A percentile compares a stretch with the other conserved stretches of the same genome.
Conservation (phyloP, 2,797 vertebrate species). For the Sternarchorhynchus goeldii region DNA sequence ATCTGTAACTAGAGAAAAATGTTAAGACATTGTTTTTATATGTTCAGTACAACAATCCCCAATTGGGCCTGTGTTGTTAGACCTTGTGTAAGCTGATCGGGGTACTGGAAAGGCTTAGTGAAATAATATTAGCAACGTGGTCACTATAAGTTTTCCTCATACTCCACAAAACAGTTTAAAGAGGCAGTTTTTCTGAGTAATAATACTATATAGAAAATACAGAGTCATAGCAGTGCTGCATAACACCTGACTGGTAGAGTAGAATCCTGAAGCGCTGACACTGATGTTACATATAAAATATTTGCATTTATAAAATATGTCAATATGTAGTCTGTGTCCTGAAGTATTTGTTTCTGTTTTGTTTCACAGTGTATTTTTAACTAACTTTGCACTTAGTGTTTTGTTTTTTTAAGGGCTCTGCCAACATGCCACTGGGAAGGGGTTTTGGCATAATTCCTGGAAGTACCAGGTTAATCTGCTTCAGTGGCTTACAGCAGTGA, state of each 20-base stretch:
- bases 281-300: constrained; percentile 21
- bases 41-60: constrained; percentile 28
- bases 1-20: neutral
- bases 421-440: constrained; percentile 29
- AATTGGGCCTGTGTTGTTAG: constrained; percentile 34
- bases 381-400: constrained; percentile 18
- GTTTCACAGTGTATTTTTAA: too few species aligned
- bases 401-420: constrained; percentile 37
- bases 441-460: constrained; percentile 19
- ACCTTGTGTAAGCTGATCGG: constrained; percentile 63
- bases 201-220: constrained; percentile 28
- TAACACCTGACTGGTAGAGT: constrained; percentile 11
- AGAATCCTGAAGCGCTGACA: constrained; percentile 10
- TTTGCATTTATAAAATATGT: constrained; percentile 25
- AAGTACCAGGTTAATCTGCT: constrained; percentile 46
- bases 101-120: constrained; percentile 52
- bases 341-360: constrained; percentile 1
- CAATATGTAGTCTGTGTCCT: neutral
- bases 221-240: neutral
- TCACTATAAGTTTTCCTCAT: constrained; percentile 24
- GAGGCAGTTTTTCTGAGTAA: neutral
- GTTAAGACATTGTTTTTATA: constrained; percentile 18
- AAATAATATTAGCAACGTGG: constrained; percentile 64
- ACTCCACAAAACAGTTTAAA: constrained; percentile 13
- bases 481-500: constrained; percentile 39